phyloP scores from a whole-genome alignment of 2,797 vertebrate species.

The Hydrolagus colliei region DNA sequence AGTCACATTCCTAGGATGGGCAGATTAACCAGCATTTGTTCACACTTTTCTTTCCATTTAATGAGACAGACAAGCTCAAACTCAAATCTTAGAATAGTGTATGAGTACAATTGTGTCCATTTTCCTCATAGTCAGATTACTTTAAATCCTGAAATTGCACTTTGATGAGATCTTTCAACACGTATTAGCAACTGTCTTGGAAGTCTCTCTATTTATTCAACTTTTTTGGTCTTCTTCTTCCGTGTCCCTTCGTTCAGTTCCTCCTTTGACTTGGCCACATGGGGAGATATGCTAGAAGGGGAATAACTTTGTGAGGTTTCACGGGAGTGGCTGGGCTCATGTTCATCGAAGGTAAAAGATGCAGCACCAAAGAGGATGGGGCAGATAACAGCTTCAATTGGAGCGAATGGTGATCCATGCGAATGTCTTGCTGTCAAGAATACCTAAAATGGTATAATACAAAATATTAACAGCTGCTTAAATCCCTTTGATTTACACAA shows the following conservation, averaged over 20 bases:
- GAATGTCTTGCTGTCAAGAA: slow-evolving; percentile 89
- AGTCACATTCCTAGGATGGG: not conserved
- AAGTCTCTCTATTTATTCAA: slow-evolving; percentile 60
- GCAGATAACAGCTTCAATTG: slow-evolving; percentile 75
- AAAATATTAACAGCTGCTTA: not conserved
- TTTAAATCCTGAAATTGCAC: slow-evolving; percentile 26
- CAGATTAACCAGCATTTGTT: slow-evolving; percentile 15
- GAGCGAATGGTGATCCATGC: slow-evolving; percentile 81
- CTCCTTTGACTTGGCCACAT: slow-evolving; percentile 78
- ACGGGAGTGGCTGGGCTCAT: slow-evolving; percentile 52
- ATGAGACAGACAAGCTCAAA: slow-evolving; percentile 32
- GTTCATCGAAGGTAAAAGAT: slow-evolving; percentile 50
- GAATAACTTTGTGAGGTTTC: slow-evolving; percentile 54
- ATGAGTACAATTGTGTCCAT: slow-evolving; percentile 28
- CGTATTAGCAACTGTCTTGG: slow-evolving; percentile 4
- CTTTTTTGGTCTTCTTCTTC: slow-evolving; percentile 92
- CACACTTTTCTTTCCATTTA: slow-evolving; percentile 32
- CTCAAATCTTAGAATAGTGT: slow-evolving; percentile 27
- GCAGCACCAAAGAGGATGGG: slow-evolving; percentile 75
- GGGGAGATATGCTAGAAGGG: slow-evolving; percentile 40
- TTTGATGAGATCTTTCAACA: not conserved
- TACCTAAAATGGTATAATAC: slow-evolving; percentile 56
- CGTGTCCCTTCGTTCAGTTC: slow-evolving; percentile 83
- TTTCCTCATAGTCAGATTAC: slow-evolving; percentile 31
- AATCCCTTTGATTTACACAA: not conserved